Base-by-base conservation (phyloP, 2,113 vertebrate genomes). In the Hyla sarda region DNA sequence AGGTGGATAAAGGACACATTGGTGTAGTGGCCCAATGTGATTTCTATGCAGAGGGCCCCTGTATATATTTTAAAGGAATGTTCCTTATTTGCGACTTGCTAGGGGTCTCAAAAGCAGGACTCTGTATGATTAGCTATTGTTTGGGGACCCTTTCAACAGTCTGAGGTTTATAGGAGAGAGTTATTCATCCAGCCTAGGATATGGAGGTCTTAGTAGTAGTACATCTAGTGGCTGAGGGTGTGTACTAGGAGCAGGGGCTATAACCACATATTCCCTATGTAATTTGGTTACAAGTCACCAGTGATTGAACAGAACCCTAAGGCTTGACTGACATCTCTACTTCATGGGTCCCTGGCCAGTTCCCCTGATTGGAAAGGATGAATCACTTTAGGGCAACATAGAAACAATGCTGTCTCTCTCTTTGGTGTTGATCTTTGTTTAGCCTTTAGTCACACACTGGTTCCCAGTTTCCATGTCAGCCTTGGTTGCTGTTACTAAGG, bases 401-500 rank as follows among this genome's bases (percentile, higher is more conserved):
- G 30, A 37, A 23, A 71, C 67, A 71, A 71, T 37, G 65, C 25
- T 28, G 30, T 8, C 65, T 69, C 17, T 23, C 67, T 41, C 67
- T 0, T 2, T 41, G 34, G 32, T 25, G 41, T 2, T 45, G 69
- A 73, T 73, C 41, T 74, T 47, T 47, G 41, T 74, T 47, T 74
- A n/a, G 72, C 41, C 17, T 11, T 48, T 60, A 60, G 19, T 80
- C 32, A 30, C 21, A n/a, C 56, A 8, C 78, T 23, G 50, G 52
- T 79, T 52, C 32, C 52, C 76, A 37, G 19, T 79, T 52, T 79
- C 76, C 52, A 41, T 79, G 52, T 79, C 19, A 34, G 52, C 30
- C 21, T 7, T 41, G 50, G 30, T 58, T 58, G 76, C 76, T 23
- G 52, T 79, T 79, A 56, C 76, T 79, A 58, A 56, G 48, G 76